Evolutionary conservation across 1,140 invertebrate genomes (phyloP).

Genomic region (Hyles vespertilio): DNA sequence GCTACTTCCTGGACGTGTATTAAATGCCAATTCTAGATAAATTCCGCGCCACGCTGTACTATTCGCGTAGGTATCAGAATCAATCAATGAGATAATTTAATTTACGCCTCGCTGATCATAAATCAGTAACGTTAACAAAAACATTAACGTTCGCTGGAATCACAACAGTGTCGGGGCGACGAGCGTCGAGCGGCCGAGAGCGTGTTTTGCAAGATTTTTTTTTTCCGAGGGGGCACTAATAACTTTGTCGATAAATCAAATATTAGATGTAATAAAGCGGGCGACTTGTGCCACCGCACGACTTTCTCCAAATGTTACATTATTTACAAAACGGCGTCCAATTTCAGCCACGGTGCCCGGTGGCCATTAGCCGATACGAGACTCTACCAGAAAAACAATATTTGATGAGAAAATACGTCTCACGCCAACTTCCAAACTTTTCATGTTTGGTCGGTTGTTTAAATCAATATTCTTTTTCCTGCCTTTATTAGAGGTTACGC

Average conservation of each 20-base stretch:
- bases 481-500: too few species aligned
- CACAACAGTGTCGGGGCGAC: constrained; percentile 1
- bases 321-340: constrained; percentile 14
- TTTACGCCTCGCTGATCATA: neutral
- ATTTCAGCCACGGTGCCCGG: constrained; percentile 7
- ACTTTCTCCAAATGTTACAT: constrained; percentile 8
- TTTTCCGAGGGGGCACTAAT: constrained; percentile 22
- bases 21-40: too few species aligned
- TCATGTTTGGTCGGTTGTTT: neutral
- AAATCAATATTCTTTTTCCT: too few species aligned
- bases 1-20: too few species aligned
- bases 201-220: constrained; percentile 19
- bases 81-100: neutral
- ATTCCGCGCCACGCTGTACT: neutral
- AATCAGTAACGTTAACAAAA: constrained; percentile 6
- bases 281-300: constrained; percentile 6
- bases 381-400: constrained; percentile 9
- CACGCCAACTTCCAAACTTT: neutral
- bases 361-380: neutral
- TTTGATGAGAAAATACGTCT: constrained; percentile 5
- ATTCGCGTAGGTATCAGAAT: neutral
- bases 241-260: constrained; percentile 37
- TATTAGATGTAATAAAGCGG: constrained; percentile 34
- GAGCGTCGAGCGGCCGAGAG: constrained; percentile 3
- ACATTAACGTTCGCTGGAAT: constrained; percentile 6